Evolutionary conservation across 2,888 invertebrate genomes (phyloP).

Genomic region (Dynastes grantii): DNA sequence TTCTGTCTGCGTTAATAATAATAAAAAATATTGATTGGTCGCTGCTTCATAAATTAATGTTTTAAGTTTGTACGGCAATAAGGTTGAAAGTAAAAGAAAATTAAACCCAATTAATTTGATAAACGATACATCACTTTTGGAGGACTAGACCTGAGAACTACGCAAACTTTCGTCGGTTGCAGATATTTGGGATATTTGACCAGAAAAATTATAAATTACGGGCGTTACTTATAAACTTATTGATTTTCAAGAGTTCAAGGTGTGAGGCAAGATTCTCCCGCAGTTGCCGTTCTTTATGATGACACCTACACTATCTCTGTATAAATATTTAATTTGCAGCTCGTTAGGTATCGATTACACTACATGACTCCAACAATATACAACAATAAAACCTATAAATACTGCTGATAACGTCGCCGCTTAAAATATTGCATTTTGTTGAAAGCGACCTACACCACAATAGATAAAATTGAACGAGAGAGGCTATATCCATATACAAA

Average conservation of each 20-base stretch:
- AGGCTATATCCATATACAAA: neutral
- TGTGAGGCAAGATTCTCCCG: neutral
- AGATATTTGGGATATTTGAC: no score
- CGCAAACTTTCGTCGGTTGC: no score
- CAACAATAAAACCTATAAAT: neutral
- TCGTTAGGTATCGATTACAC: slow-evolving; percentile 6
- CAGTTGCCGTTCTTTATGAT: neutral
- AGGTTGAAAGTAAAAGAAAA: no score
- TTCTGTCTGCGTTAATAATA: no score
- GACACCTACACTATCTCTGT: neutral
- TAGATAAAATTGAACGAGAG: neutral
- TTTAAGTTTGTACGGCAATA: no score
- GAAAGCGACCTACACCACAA: neutral
- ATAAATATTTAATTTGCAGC: neutral
- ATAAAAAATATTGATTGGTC: no score
- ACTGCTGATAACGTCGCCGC: no score
- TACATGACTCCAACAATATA: neutral
- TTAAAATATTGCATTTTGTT: neutral
- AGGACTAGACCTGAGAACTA: no score
- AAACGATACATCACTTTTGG: no score
- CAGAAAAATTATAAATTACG: no score
- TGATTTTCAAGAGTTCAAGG: neutral
- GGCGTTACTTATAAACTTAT: neutral
- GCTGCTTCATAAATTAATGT: no score
- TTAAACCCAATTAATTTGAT: no score